phyloP scores from a whole-genome alignment of 2,888 invertebrate genomes.

The Cataglyphis albicans region DNA sequence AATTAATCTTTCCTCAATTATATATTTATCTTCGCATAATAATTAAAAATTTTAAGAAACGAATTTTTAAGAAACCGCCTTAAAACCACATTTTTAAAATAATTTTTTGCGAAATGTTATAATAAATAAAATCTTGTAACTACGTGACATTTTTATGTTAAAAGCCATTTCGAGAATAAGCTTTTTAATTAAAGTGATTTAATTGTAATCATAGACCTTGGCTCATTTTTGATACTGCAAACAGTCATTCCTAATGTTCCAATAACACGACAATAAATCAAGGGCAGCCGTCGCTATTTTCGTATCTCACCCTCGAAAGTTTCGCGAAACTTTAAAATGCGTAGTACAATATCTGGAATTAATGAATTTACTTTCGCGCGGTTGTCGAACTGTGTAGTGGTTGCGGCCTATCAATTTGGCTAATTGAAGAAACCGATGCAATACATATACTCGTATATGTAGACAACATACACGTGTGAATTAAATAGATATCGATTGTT shows the following conservation, averaged over 20 bases:
- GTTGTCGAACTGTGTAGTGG: conserved; percentile 22
- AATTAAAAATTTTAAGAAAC: background rate
- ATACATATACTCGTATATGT: background rate
- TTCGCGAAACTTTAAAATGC: conserved; percentile 50
- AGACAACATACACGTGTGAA: background rate
- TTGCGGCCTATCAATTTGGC: conserved; percentile 25
- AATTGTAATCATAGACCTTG: conserved; percentile 80
- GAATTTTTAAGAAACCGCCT: background rate
- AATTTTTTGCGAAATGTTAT: background rate
- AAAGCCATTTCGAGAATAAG: background rate
- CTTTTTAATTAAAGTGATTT: conserved; percentile 65
- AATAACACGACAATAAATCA: conserved; percentile 83
- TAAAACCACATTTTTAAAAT: background rate
- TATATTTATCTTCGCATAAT: background rate
- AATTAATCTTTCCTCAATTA: background rate
- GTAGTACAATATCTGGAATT: conserved; percentile 56
- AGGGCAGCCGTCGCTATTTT: conserved; percentile 74
- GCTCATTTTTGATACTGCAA: conserved; percentile 71
- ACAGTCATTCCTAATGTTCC: conserved; percentile 75
- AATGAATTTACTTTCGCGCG: conserved; percentile 22
- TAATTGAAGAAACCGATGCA: conserved; percentile 5
- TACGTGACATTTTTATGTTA: background rate
- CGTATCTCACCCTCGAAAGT: conserved; percentile 55
- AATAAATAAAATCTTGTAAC: background rate
- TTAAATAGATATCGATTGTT: conserved; percentile 30